phyloP scores from a whole-genome alignment of 1,140 invertebrate genomes.

The Caerostris darwini region DNA sequence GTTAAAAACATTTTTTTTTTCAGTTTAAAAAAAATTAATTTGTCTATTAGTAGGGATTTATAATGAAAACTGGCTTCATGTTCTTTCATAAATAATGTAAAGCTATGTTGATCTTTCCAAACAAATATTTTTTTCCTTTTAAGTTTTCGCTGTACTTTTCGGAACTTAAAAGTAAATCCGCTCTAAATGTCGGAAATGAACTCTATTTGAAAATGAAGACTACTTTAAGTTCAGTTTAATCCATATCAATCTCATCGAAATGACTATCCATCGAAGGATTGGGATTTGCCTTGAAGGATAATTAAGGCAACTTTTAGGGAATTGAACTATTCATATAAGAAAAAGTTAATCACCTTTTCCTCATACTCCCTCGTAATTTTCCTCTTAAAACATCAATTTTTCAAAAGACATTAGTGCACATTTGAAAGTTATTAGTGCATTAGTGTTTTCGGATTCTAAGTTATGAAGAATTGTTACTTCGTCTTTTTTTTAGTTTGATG shows the following conservation, averaged over 20 bases:
- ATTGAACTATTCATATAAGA: neutral
- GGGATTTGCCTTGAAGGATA: neutral
- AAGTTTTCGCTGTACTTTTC: neutral
- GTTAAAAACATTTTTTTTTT: too few relatives aligned
- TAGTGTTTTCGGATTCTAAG: neutral
- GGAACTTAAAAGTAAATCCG: neutral
- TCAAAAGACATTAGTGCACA: neutral
- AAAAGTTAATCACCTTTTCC: conserved; percentile 1
- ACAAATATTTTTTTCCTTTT: neutral
- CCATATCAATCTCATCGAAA: neutral
- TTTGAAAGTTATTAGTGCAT: too few relatives aligned
- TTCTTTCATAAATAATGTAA: conserved; percentile 4
- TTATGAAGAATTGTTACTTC: neutral
- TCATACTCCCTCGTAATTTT: neutral
- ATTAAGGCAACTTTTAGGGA: neutral
- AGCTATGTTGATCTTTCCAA: neutral
- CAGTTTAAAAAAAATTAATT: neutral
- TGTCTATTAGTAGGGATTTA: neutral
- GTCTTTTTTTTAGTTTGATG: neutral
- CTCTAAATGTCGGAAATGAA: conserved; percentile 1
- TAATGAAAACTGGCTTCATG: conserved; percentile 5
- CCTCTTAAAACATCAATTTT: neutral
- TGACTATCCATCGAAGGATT: conserved; percentile 7
- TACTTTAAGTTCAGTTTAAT: conserved; percentile 1
- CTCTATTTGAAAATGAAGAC: neutral